Evolutionary conservation across 2,888 invertebrate genomes (phyloP).

Genomic region (Odontocerum albicorne): DNA sequence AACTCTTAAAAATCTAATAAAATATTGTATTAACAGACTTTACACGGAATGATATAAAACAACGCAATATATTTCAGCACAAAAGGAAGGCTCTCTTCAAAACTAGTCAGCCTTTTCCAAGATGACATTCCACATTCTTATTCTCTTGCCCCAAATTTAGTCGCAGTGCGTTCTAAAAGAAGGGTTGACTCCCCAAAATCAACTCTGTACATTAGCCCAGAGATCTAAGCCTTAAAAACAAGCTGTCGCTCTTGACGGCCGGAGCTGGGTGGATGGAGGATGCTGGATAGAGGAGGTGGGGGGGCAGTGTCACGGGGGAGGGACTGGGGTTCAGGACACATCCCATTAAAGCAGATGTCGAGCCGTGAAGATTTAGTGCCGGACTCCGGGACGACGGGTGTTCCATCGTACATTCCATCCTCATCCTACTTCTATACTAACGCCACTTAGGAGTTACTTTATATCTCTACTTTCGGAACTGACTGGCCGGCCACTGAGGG

Average conservation of each 20-base stretch:
- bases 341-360: conserved; percentile 41
- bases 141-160: too few species aligned
- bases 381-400: conserved; percentile 31
- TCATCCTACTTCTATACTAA: conserved; percentile 25
- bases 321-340: conserved; percentile 42
- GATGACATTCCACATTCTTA: too few species aligned
- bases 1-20: too few species aligned
- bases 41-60: too few species aligned
- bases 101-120: too few species aligned
- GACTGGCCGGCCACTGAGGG: conserved; percentile 13
- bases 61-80: too few species aligned
- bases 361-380: conserved; percentile 38
- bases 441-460: conserved; percentile 33
- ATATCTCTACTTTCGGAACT: conserved; percentile 21
- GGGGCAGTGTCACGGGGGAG: conserved; percentile 22
- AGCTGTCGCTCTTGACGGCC: conserved; percentile 33
- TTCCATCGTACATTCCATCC: conserved; percentile 35
- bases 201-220: conserved; percentile 26
- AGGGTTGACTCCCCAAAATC: conserved; percentile 16
- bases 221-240: conserved; percentile 34
- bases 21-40: too few species aligned
- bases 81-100: too few species aligned
- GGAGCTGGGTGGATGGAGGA: conserved; percentile 6
- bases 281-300: conserved; percentile 26
- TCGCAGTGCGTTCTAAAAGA: too few species aligned